Conservation (phyloP, 2,888 invertebrate genomes). For the Chromoteleia sp. region DNA sequence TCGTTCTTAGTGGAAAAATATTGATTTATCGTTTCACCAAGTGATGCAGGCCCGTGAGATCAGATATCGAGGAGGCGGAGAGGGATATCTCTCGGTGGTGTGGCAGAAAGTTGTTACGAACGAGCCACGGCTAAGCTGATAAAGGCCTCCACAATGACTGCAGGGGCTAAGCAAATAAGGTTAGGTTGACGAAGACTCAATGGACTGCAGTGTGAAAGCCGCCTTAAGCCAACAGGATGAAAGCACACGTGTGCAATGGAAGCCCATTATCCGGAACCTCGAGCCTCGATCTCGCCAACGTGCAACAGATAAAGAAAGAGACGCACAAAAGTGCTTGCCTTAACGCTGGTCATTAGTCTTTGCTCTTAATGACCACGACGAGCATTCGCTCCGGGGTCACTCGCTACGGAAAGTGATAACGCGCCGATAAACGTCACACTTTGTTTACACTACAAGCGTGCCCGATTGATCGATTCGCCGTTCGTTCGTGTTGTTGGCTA, state of each 20-base stretch:
- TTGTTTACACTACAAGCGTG: constrained; percentile 40
- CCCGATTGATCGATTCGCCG: constrained; percentile 37
- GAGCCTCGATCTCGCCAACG: constrained; percentile 64
- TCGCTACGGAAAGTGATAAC: constrained; percentile 53
- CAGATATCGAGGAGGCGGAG: constrained; percentile 47
- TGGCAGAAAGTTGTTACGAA: constrained; percentile 48
- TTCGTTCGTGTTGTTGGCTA: too few species aligned
- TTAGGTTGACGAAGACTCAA: constrained; percentile 55
- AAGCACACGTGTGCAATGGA: constrained; percentile 67
- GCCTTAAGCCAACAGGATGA: constrained; percentile 66
- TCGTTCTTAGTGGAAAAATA: constrained; percentile 59
- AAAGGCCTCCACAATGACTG: constrained; percentile 57
- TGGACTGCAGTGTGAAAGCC: constrained; percentile 68
- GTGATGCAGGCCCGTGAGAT: constrained; percentile 57
- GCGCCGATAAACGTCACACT: constrained; percentile 62
- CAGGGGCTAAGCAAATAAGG: constrained; percentile 67
- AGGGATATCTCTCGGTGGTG: constrained; percentile 26
- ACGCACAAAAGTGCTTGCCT: constrained; percentile 63
- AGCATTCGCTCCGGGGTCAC: constrained; percentile 43
- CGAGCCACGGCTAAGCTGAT: constrained; percentile 27
- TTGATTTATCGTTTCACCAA: constrained; percentile 66
- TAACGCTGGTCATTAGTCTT: constrained; percentile 66
- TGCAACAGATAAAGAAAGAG: constrained; percentile 58
- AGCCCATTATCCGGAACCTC: constrained; percentile 65
- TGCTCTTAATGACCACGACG: constrained; percentile 62